phyloP scores from a whole-genome alignment of 1,140 invertebrate genomes.

The Macrosteles quadrilineatus region DNA sequence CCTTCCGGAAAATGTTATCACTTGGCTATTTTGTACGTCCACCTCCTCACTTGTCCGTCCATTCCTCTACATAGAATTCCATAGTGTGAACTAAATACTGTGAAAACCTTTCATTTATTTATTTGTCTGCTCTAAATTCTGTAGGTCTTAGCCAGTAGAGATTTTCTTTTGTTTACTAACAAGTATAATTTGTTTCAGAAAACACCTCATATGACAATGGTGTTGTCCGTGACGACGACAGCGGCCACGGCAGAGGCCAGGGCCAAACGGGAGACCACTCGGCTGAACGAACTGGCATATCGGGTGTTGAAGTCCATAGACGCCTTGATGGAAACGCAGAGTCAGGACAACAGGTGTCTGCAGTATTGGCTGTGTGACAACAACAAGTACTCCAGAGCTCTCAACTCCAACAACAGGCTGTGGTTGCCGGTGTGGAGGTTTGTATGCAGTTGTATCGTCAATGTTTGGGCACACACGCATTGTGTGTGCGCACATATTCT shows the following conservation, averaged over 20 bases:
- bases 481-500: too few relatives aligned
- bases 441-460: conserved; percentile 42
- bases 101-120: too few relatives aligned
- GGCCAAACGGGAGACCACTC: conserved; percentile 20
- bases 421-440: conserved; percentile 73
- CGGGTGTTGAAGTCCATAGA: conserved; percentile 57
- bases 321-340: conserved; percentile 47
- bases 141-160: too few relatives aligned
- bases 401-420: conserved; percentile 56
- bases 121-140: too few relatives aligned
- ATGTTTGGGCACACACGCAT: neutral
- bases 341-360: conserved; percentile 58
- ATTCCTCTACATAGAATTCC: too few relatives aligned
- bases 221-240: conserved; percentile 44
- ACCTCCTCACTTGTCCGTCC: too few relatives aligned
- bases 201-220: conserved; percentile 51
- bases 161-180: too few relatives aligned
- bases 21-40: too few relatives aligned
- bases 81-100: too few relatives aligned
- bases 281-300: conserved; percentile 58
- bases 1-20: too few relatives aligned
- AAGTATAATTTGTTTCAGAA: too few relatives aligned
- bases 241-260: conserved; percentile 14
- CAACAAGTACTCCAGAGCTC: conserved; percentile 59
- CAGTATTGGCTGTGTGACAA: conserved; percentile 62